Evolutionary conservation across 2,888 invertebrate genomes (phyloP).

Genomic region (Strigamia transsilvanica): DNA sequence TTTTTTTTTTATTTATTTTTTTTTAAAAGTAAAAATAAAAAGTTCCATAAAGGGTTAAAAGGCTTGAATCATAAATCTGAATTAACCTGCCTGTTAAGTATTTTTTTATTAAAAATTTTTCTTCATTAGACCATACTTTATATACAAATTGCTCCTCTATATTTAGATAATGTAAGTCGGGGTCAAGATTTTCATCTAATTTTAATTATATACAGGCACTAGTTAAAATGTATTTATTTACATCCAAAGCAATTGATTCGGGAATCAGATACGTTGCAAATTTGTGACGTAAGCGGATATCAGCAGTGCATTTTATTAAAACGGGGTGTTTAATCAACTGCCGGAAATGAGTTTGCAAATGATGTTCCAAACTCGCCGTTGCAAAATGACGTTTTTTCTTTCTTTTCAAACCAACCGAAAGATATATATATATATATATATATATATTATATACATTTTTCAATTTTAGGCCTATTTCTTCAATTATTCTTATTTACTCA

Average conservation of each 20-base stretch:
- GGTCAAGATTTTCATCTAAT: constrained; percentile 12
- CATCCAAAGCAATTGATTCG: constrained; percentile 10
- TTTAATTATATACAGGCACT: neutral
- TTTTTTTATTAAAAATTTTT: neutral
- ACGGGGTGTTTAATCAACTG: constrained; percentile 15
- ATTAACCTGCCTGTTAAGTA: constrained; percentile 9
- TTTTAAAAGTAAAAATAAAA: neutral
- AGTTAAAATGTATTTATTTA: neutral
- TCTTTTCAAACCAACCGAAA: too few relatives aligned
- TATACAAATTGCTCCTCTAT: constrained; percentile 26
- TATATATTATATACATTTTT: too few relatives aligned
- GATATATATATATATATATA: too few relatives aligned
- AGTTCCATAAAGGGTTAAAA: constrained; percentile 2
- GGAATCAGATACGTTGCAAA: neutral
- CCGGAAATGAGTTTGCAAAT: constrained; percentile 38
- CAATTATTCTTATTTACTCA: neutral
- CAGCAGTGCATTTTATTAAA: neutral
- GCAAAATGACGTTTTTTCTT: neutral
- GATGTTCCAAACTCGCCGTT: neutral
- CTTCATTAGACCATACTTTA: neutral
- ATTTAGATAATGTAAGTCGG: neutral
- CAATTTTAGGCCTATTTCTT: too few relatives aligned
- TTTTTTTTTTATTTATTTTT: too few relatives aligned
- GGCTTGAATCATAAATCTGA: constrained; percentile 15
- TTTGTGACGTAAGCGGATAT: constrained; percentile 23